phyloP scores from a whole-genome alignment of 2,888 invertebrate species.

The Cordilura impudica region DNA sequence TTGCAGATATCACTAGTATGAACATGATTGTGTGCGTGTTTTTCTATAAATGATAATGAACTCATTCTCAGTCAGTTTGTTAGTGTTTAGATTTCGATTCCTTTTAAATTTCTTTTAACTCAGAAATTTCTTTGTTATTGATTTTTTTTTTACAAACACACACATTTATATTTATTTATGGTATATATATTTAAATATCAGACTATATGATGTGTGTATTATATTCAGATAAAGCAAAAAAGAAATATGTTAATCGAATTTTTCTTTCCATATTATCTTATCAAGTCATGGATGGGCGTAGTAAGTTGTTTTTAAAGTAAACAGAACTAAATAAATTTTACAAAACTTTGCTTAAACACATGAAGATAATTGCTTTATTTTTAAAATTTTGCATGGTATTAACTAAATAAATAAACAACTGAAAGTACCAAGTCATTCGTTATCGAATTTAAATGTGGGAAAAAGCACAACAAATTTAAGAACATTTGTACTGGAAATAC shows the following conservation, averaged over 20 bases:
- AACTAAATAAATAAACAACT: too few species aligned
- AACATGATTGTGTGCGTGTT: too few species aligned
- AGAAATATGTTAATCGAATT: neutral
- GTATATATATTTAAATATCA: too few species aligned
- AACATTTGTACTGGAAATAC: too few species aligned
- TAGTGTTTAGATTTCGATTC: neutral
- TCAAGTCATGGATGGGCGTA: neutral
- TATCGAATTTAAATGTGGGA: too few species aligned
- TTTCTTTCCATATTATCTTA: neutral
- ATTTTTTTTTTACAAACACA: conserved; percentile 4
- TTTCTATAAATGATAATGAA: neutral
- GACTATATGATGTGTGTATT: neutral
- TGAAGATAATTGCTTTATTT: too few species aligned
- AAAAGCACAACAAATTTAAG: too few species aligned
- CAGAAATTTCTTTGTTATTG: conserved; percentile 22
- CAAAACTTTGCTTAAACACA: too few species aligned
- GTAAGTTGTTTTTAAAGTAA: neutral
- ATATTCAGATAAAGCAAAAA: neutral
- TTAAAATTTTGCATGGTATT: too few species aligned
- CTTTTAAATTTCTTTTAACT: conserved; percentile 13
- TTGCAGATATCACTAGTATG: too few species aligned
- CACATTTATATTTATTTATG: too few species aligned
- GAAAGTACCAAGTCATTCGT: too few species aligned
- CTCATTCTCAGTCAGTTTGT: neutral
- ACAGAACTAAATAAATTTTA: neutral